phyloP scores from a whole-genome alignment of 35 echinoderm and acorn worm genomes.

The Chiridota heheva region DNA sequence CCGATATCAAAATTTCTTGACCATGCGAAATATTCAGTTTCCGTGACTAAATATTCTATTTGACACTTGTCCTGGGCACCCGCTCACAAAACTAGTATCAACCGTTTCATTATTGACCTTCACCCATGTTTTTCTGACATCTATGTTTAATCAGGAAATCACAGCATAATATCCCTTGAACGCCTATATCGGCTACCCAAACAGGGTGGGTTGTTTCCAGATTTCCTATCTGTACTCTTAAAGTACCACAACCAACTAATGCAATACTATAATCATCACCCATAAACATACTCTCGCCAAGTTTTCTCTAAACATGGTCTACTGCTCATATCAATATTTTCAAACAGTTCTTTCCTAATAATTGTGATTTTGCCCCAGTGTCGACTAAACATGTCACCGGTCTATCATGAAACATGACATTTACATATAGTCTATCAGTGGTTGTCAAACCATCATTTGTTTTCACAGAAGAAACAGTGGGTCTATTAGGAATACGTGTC shows the following conservation, averaged over 20 bases:
- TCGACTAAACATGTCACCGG: background rate
- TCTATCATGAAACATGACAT: background rate
- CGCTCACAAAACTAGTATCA: background rate
- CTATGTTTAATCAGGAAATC: constrained; percentile 12
- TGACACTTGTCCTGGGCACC: background rate
- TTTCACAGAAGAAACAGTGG: too few relatives aligned
- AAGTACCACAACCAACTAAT: constrained; percentile 15
- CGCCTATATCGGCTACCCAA: constrained; percentile 11
- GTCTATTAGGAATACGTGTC: too few relatives aligned
- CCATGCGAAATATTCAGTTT: background rate
- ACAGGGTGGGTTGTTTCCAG: background rate
- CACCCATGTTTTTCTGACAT: constrained; percentile 5
- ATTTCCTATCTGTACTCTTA: constrained; percentile 9
- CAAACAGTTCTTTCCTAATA: background rate
- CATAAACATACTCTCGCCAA: constrained; percentile 24
- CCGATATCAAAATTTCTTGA: background rate
- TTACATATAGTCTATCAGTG: background rate
- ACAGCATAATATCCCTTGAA: background rate
- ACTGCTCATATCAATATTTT: background rate
- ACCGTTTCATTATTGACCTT: background rate
- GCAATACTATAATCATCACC: constrained; percentile 18
- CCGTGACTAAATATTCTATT: constrained; percentile 13
- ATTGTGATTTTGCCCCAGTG: constrained; percentile 13
- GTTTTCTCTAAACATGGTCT: constrained; percentile 1
- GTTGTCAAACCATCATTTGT: too few relatives aligned